Evolutionary conservation across 2,797 vertebrate genomes (phyloP).

Genomic region (Numenius phaeopus): DNA sequence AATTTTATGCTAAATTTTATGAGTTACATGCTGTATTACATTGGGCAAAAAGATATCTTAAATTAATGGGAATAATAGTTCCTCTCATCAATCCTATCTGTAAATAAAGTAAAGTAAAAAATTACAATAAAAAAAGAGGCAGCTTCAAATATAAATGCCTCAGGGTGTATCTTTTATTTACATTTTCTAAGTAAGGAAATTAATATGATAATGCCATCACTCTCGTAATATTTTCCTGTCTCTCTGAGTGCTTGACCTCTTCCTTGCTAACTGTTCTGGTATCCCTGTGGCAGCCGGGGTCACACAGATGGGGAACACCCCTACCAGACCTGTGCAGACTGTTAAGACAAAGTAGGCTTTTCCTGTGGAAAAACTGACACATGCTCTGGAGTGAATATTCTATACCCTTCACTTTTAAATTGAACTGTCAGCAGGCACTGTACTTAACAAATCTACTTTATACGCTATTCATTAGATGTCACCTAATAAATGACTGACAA

Average conservation of each 20-base stretch:
- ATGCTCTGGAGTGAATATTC: constrained; percentile 7
- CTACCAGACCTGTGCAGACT: background rate
- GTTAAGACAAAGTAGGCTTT: constrained; percentile 3
- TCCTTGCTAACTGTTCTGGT: constrained; percentile 12
- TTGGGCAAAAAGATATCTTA: background rate
- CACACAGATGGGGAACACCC: background rate
- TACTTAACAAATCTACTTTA: constrained; percentile 37
- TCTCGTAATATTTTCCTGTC: background rate
- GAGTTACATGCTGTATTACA: background rate
- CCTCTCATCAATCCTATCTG: background rate
- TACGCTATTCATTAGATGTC: constrained; percentile 22
- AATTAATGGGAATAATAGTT: constrained; percentile 2
- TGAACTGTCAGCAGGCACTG: constrained; percentile 36
- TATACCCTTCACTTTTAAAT: constrained; percentile 35
- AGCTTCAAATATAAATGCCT: constrained; percentile 8
- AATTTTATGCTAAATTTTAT: background rate
- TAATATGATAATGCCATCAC: background rate
- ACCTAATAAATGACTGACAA: constrained; percentile 49
- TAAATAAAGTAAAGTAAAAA: background rate
- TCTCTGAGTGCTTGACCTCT: constrained; percentile 12
- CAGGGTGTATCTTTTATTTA: constrained; percentile 1
- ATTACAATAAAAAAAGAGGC: background rate
- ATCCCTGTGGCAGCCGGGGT: background rate
- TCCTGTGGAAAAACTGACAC: background rate
- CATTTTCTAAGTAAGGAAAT: constrained; percentile 43